These are phyloP conservation scores for Spheniscus mendiculus DNA, from an alignment of 2,113 vertebrate species.

Conservation along the genomic window DNA sequence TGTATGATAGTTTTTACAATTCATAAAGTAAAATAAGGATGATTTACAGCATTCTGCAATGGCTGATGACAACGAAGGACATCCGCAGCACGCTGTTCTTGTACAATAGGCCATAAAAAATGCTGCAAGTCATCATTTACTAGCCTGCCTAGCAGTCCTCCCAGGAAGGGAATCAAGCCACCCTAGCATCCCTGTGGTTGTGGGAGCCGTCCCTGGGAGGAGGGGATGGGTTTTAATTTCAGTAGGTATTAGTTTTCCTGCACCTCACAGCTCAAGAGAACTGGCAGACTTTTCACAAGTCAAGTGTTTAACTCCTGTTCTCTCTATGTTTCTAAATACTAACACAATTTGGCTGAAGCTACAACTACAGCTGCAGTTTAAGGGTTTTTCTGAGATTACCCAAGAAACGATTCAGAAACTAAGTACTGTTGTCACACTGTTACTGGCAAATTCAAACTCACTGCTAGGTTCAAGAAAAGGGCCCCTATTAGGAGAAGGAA, in stretches of 20 bases:
- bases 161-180: neutral
- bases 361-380: neutral
- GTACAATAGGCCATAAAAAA: conserved; percentile 5
- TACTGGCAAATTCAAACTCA: neutral
- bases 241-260: neutral
- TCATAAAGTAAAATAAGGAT: conserved; percentile 49
- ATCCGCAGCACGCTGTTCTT: neutral
- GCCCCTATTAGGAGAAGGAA: neutral
- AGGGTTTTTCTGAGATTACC: neutral
- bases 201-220: neutral
- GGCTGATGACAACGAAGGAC: conserved; percentile 42
- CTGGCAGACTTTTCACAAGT: neutral
- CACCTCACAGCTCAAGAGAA: neutral
- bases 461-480: neutral
- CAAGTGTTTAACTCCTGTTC: neutral
- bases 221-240: neutral
- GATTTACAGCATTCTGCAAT: conserved; percentile 37
- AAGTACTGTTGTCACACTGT: neutral
- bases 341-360: neutral
- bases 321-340: neutral
- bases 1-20: conserved; percentile 57
- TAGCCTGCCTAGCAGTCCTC: neutral
- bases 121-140: neutral
- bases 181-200: neutral
- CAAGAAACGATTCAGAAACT: neutral